Evolutionary conservation across 37 sponge, comb jelly and placozoan species (phyloP).

Genomic region (Mnemiopsis leidyi): DNA sequence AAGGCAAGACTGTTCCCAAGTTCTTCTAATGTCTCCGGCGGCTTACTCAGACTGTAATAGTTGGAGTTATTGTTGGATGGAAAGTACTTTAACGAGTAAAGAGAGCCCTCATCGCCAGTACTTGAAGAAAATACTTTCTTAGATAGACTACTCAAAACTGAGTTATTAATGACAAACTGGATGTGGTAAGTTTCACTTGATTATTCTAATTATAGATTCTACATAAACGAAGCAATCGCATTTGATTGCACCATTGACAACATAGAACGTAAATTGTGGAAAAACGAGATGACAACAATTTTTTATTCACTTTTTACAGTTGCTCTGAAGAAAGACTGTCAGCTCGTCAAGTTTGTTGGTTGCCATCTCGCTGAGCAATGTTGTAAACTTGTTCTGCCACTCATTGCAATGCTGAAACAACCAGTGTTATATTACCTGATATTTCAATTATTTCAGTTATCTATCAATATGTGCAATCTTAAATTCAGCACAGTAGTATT

Average conservation of each 20-base stretch:
- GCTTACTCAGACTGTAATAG: constrained; percentile 73
- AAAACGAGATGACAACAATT: too few species aligned
- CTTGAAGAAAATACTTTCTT: too few species aligned
- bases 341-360: constrained; percentile 76
- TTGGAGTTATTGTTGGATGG: background rate
- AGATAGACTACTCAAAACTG: too few species aligned
- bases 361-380: constrained; percentile 88
- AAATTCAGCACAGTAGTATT: too few species aligned
- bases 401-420: constrained; percentile 81
- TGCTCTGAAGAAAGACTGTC: constrained; percentile 71
- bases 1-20: constrained; percentile 83
- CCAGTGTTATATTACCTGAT: background rate
- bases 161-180: too few species aligned
- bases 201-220: too few species aligned
- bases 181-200: too few species aligned
- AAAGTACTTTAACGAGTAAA: background rate
- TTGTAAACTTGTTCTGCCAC: constrained; percentile 88
- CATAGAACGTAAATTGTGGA: too few species aligned
- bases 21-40: constrained; percentile 83
- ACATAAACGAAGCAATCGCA: too few species aligned
- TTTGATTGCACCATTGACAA: too few species aligned
- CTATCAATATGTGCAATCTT: background rate
- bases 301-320: constrained; percentile 72
- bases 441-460: background rate
- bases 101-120: too few species aligned